Percentiles rank a stretch among this genome's conserved stretches.
Conservation (phyloP, 2,113 vertebrate genomes). For the Pachypanchax playfairii region DNA sequence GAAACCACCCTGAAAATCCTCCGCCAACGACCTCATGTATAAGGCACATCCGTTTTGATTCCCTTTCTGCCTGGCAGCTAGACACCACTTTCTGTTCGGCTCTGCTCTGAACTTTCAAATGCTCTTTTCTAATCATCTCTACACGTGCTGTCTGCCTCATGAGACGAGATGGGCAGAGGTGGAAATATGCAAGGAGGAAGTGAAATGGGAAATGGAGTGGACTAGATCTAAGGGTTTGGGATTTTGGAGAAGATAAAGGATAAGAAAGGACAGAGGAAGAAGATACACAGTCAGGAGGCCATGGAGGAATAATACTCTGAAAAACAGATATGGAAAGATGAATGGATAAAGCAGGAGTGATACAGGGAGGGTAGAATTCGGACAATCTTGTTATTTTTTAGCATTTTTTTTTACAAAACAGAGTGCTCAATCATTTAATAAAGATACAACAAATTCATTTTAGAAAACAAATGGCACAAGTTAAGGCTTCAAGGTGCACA, state of each 20-base stretch:
- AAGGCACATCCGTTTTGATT: constrained; percentile 58
- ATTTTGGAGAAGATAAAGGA: constrained; percentile 28
- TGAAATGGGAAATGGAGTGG: constrained; percentile 20
- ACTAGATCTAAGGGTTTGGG: not conserved
- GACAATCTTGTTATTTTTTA: too few relatives aligned
- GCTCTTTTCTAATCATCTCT: constrained; percentile 72
- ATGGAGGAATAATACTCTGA: constrained; percentile 32
- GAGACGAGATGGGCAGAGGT: constrained; percentile 55
- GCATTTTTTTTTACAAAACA: too few relatives aligned
- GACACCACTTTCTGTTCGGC: constrained; percentile 47
- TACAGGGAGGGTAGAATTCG: constrained; percentile 23
- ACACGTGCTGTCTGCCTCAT: constrained; percentile 36
- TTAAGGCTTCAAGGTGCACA: too few relatives aligned
- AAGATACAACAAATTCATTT: too few relatives aligned
- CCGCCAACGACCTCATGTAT: constrained; percentile 58
- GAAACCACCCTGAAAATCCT: constrained; percentile 70
- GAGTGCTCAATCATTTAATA: too few relatives aligned
- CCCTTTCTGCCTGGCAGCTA: constrained; percentile 58
- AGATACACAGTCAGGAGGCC: constrained; percentile 45
- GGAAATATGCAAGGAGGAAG: constrained; percentile 44
- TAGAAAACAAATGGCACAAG: too few relatives aligned
- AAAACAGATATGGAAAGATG: constrained; percentile 46
- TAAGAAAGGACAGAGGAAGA: constrained; percentile 24
- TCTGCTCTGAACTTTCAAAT: constrained; percentile 65
- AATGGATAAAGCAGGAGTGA: constrained; percentile 43